These are phyloP conservation scores for Oreochromis aureus DNA, from an alignment of 2,113 vertebrate genomes.

Conservation along the genomic window DNA sequence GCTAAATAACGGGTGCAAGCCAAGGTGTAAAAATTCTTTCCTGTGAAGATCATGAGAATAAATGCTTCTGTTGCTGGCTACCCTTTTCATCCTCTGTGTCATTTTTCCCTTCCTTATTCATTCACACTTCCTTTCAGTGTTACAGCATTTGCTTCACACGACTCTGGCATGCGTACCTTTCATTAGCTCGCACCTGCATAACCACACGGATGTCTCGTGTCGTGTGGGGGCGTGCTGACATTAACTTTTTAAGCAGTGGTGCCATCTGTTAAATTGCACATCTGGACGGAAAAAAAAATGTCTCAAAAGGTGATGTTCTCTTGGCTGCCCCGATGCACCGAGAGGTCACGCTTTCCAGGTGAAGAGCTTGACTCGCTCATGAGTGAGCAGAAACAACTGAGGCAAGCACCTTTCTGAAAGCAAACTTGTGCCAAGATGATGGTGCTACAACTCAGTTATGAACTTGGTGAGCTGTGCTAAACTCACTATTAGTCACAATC, in stretches of 20 bases:
- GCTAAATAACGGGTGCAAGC: slow-evolving; percentile 3
- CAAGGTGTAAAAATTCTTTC: background rate
- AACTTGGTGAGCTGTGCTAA: slow-evolving; percentile 29
- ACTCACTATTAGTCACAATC: slow-evolving; percentile 26
- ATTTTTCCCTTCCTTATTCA: background rate
- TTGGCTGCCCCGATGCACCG: background rate
- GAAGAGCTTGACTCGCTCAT: background rate
- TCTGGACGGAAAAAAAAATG: background rate
- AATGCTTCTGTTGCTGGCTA: background rate
- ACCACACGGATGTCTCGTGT: background rate
- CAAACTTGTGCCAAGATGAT: slow-evolving; percentile 12
- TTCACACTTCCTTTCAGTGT: background rate
- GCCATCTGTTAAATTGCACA: slow-evolving; percentile 6
- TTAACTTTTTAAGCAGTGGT: background rate
- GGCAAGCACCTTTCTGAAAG: slow-evolving; percentile 12
- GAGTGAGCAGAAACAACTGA: slow-evolving; percentile 22
- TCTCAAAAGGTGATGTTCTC: background rate
- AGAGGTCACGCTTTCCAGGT: background rate
- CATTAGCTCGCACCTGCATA: slow-evolving; percentile 13
- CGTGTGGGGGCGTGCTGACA: background rate
- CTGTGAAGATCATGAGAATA: background rate
- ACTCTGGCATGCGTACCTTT: background rate
- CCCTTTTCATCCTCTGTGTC: background rate
- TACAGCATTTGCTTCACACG: background rate
- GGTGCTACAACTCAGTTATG: slow-evolving; percentile 21